These are phyloP conservation scores for Sakesphorus luctuosus DNA, from an alignment of 2,113 vertebrate species.

Conservation along the genomic window DNA sequence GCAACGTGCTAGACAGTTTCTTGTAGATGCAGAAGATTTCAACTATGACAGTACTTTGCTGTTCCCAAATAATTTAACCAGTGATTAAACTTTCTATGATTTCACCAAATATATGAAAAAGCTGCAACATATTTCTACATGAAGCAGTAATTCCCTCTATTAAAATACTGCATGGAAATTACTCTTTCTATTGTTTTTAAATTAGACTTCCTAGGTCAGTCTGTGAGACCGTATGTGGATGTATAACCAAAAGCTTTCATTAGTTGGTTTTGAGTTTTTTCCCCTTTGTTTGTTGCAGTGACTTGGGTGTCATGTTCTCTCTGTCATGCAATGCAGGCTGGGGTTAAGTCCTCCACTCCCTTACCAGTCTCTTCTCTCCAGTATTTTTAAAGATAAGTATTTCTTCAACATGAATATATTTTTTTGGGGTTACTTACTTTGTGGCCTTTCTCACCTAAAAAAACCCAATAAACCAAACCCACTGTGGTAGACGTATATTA, in stretches of 20 bases:
- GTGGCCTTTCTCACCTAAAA: not conserved
- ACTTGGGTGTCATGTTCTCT: not conserved
- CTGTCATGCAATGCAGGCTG: not conserved
- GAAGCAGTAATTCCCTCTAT: not conserved
- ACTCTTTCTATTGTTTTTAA: not conserved
- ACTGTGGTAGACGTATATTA: not conserved
- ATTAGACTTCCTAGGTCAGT: not conserved
- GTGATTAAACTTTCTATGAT: not conserved
- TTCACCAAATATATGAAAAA: not conserved
- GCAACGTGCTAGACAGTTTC: not conserved
- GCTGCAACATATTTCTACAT: not conserved
- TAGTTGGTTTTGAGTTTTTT: not conserved
- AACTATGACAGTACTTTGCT: not conserved
- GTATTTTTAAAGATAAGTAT: not conserved
- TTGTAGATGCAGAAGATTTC: not conserved
- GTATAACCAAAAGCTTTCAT: not conserved
- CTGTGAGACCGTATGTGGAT: not conserved
- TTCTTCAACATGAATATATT: not conserved
- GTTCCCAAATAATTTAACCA: not conserved
- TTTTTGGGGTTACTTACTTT: not conserved
- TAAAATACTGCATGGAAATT: not conserved
- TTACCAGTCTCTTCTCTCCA: not conserved
- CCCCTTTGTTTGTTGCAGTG: not conserved
- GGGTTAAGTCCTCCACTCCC: not conserved
- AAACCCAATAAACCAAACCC: not conserved